Evolutionary conservation across 2,888 invertebrate species (phyloP).

Genomic region (Gastrophysa polygoni): DNA sequence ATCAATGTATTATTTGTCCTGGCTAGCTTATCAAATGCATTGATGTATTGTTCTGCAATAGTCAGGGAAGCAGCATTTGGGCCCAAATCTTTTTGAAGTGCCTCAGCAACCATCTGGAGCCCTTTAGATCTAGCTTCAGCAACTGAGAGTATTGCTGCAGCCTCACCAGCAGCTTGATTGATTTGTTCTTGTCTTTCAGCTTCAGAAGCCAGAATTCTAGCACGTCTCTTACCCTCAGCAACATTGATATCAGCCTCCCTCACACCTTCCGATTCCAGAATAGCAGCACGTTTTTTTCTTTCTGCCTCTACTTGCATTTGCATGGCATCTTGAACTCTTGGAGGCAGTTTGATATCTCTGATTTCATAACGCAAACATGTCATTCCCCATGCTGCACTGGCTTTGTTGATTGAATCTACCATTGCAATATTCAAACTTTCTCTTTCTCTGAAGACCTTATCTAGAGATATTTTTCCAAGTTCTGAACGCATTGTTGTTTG

Average conservation of each 20-base stretch:
- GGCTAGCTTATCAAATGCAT: constrained; percentile 92
- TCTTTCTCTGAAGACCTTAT: constrained; percentile 95
- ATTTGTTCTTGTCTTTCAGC: constrained; percentile 94
- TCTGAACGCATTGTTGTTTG: constrained; percentile 99
- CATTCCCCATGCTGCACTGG: constrained; percentile 98
- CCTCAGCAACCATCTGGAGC: constrained; percentile 76
- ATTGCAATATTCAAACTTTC: constrained; percentile 94
- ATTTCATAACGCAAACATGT: constrained; percentile 95
- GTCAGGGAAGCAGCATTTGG: constrained; percentile 89
- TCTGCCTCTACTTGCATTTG: constrained; percentile 99
- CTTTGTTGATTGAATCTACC: constrained; percentile 96
- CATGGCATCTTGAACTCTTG: constrained; percentile 97
- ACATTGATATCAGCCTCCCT: constrained; percentile 94
- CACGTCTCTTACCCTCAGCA: constrained; percentile 92
- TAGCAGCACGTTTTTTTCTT: constrained; percentile 92
- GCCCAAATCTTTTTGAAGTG: constrained; percentile 67
- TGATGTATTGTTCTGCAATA: constrained; percentile 95
- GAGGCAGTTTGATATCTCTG: constrained; percentile 86
- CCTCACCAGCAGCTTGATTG: constrained; percentile 92
- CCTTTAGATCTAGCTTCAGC: constrained; percentile 90
- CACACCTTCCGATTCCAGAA: constrained; percentile 95
- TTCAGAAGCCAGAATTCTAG: constrained; percentile 92
- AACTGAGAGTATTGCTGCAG: constrained; percentile 87
- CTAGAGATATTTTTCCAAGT: constrained; percentile 94
- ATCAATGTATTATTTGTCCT: constrained; percentile 93